These are phyloP conservation scores for Connochaetes taurinus DNA, from an alignment of 2,113 vertebrate species.

Conservation along the genomic window DNA sequence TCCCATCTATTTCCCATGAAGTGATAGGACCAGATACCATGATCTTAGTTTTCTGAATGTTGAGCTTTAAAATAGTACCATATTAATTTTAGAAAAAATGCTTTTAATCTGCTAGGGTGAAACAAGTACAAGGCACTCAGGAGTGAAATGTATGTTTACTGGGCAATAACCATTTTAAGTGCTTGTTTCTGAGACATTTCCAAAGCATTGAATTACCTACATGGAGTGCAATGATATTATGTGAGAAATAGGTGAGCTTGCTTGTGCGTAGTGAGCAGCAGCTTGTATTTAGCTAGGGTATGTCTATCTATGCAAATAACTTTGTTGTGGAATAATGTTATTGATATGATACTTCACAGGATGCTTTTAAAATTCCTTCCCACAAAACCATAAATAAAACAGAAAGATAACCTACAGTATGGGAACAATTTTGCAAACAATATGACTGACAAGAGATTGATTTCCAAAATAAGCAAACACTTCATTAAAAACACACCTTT, in stretches of 20 bases:
- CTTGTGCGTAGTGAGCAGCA: conserved; percentile 32
- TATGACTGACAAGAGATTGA: background rate
- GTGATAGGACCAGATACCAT: no score
- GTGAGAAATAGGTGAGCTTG: background rate
- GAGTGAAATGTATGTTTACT: background rate
- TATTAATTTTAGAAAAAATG: background rate
- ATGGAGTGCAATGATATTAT: conserved; percentile 25
- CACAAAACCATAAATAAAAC: background rate
- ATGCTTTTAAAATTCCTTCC: conserved; percentile 27
- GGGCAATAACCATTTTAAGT: background rate
- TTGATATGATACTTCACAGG: background rate
- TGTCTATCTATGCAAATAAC: conserved; percentile 51
- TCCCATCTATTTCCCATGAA: no score
- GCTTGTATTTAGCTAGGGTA: conserved; percentile 44
- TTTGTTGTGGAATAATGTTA: conserved; percentile 46
- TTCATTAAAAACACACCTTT: background rate
- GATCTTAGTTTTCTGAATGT: no score
- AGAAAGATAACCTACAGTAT: background rate
- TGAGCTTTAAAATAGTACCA: background rate
- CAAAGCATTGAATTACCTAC: conserved; percentile 22
- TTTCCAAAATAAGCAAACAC: background rate
- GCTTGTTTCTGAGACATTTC: background rate
- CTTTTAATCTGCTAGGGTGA: background rate
- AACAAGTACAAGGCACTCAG: background rate
- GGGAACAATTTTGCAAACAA: background rate